Evolutionary conservation across 2,797 vertebrate genomes (phyloP).

Genomic region (Leptoclinus maculatus): DNA sequence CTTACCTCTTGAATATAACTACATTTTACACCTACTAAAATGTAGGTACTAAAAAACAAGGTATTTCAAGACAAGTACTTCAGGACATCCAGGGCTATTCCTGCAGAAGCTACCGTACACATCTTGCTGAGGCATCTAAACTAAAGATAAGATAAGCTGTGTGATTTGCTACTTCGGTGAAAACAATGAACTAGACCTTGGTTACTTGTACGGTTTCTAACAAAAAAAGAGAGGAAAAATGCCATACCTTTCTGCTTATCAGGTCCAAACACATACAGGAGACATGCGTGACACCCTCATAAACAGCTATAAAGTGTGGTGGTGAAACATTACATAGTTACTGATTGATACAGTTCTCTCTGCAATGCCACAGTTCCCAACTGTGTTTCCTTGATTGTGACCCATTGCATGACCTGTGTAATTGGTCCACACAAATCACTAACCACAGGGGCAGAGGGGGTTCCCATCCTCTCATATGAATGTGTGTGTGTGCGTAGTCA

Average conservation of each 20-base stretch:
- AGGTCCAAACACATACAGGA: conserved; percentile 47
- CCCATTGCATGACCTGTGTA: conserved; percentile 82
- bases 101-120: conserved; percentile 23
- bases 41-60: not conserved
- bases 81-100: not conserved
- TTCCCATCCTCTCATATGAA: conserved; percentile 59
- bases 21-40: not conserved
- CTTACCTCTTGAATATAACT: conserved; percentile 18
- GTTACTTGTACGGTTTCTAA: conserved; percentile 30
- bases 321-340: conserved; percentile 79
- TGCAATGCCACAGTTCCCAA: conserved; percentile 54
- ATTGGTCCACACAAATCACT: conserved; percentile 82
- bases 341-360: conserved; percentile 77
- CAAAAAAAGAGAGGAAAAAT: conserved; percentile 47
- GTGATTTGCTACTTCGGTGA: conserved; percentile 18
- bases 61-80: not conserved
- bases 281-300: conserved; percentile 64
- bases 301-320: conserved; percentile 77
- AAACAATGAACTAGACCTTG: conserved; percentile 29
- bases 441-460: conserved; percentile 68
- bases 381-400: conserved; percentile 73
- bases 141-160: conserved; percentile 57
- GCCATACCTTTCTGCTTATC: conserved; percentile 61
- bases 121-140: conserved; percentile 32
- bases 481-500: conserved; percentile 47